Percentiles rank a stretch among this genome's conserved stretches.
These are phyloP conservation scores for Drosophila putrida DNA, from an alignment of 2,888 invertebrate genomes.

Conservation along the genomic window DNA sequence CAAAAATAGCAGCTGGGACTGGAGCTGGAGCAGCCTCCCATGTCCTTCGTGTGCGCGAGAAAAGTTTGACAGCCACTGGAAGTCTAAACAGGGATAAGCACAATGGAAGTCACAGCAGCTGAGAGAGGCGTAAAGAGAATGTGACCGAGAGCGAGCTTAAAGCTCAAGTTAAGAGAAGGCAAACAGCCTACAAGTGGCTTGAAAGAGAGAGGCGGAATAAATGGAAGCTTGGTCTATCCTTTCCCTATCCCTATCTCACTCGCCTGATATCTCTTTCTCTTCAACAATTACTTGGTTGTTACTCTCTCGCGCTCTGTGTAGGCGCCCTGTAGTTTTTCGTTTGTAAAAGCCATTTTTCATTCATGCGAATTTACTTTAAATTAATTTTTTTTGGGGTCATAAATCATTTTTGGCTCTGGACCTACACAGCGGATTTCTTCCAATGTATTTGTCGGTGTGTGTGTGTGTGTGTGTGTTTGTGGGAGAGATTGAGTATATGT, in stretches of 20 bases:
- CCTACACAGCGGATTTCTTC: conserved; percentile 47
- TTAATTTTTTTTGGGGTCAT: conserved; percentile 81
- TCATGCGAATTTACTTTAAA: conserved; percentile 83
- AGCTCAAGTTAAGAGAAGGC: conserved; percentile 56
- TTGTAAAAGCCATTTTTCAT: conserved; percentile 83
- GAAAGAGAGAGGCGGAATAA: conserved; percentile 21
- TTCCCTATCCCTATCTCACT: background rate
- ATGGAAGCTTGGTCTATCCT: conserved; percentile 1
- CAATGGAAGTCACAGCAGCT: conserved; percentile 63
- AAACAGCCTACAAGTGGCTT: conserved; percentile 67
- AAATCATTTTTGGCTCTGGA: conserved; percentile 77
- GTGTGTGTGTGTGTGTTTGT: conserved; percentile 28
- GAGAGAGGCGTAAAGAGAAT: conserved; percentile 8
- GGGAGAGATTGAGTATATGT: conserved; percentile 17
- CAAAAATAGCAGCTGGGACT: conserved; percentile 14
- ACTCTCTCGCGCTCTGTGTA: conserved; percentile 35
- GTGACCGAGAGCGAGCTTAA: conserved; percentile 49
- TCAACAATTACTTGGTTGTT: background rate
- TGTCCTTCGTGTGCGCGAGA: conserved; percentile 52
- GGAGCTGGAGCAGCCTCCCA: conserved; percentile 32
- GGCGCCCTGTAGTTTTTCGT: conserved; percentile 75
- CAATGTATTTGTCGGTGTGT: conserved; percentile 16
- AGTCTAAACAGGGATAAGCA: conserved; percentile 72
- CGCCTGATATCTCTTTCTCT: conserved; percentile 32
- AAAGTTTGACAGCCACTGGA: conserved; percentile 71